Conservation (phyloP, 2,113 vertebrate species). For the Anarhynchus alexandrinus region DNA sequence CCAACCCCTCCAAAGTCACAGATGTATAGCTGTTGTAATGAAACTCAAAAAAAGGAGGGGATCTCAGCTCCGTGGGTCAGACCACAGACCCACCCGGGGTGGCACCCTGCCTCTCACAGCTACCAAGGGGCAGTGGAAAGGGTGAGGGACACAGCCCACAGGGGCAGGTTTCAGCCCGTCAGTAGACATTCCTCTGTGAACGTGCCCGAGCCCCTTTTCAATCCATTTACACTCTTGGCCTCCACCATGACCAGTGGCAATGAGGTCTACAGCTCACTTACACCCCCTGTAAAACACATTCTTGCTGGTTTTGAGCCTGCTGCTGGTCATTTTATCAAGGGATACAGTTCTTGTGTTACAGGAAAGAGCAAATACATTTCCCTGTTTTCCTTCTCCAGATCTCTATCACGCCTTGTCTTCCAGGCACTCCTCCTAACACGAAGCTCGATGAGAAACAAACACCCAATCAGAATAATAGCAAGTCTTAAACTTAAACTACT, state of each 20-base stretch:
- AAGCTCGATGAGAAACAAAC: not conserved
- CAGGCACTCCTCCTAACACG: not conserved
- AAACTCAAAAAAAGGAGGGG: not conserved
- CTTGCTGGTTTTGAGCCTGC: not conserved
- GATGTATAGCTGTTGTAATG: not conserved
- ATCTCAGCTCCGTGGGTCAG: fast-evolving
- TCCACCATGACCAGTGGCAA: not conserved
- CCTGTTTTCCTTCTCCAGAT: not conserved
- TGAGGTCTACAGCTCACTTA: not conserved
- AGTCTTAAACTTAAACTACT: not conserved
- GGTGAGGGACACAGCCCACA: fast-evolving
- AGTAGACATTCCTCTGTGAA: not conserved
- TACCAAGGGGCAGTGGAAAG: not conserved
- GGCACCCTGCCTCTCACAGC: not conserved
- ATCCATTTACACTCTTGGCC: not conserved
- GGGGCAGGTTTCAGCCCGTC: fast-evolving
- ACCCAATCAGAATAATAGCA: not conserved
- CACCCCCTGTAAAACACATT: not conserved
- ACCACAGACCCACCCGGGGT: not conserved
- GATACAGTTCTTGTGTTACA: not conserved
- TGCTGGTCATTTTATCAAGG: not conserved
- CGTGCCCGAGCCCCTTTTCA: not conserved
- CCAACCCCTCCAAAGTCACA: not conserved
- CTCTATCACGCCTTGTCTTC: not conserved
- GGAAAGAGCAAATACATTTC: not conserved